Evolutionary conservation across 1,140 invertebrate genomes (phyloP).

Genomic region (Drosophila parvula): DNA sequence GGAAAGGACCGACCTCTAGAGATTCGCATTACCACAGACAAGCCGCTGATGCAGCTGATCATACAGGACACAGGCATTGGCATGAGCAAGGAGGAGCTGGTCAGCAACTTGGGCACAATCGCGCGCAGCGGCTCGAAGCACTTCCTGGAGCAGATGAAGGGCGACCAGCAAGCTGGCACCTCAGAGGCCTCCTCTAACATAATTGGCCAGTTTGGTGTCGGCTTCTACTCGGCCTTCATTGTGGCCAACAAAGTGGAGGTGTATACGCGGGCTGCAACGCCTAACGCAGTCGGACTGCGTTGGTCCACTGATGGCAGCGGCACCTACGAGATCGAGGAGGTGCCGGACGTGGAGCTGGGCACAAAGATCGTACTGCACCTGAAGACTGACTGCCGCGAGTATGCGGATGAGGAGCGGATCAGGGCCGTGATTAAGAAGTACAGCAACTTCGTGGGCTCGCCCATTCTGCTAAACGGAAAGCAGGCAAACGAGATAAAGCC

Average conservation of each 20-base stretch:
- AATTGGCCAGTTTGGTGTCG: conserved; percentile 99
- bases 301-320: conserved; percentile 97
- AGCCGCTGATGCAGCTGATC: conserved; percentile 92
- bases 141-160: conserved; percentile 94
- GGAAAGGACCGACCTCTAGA: conserved; percentile 88
- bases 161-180: conserved; percentile 85
- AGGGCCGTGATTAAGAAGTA: conserved; percentile 97
- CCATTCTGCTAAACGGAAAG: conserved; percentile 95
- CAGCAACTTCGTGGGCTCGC: conserved; percentile 97
- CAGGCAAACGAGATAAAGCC: conserved; percentile 95
- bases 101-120: conserved; percentile 96
- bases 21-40: conserved; percentile 96
- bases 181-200: conserved; percentile 90
- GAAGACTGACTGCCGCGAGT: conserved; percentile 94
- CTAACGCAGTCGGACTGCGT: conserved; percentile 89
- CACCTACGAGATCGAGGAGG: conserved; percentile 94
- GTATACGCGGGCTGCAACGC: conserved; percentile 89
- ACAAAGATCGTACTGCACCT: conserved; percentile 97
- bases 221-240: conserved; percentile 99
- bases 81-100: conserved; percentile 96
- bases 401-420: conserved; percentile 93
- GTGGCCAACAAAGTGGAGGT: conserved; percentile 97
- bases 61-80: conserved; percentile 98
- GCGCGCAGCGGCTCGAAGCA: conserved; percentile 97
- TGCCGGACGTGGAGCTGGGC: conserved; percentile 92